Base-by-base conservation (phyloP, 2,113 vertebrate species). In the Triplophysa dalaica region DNA sequence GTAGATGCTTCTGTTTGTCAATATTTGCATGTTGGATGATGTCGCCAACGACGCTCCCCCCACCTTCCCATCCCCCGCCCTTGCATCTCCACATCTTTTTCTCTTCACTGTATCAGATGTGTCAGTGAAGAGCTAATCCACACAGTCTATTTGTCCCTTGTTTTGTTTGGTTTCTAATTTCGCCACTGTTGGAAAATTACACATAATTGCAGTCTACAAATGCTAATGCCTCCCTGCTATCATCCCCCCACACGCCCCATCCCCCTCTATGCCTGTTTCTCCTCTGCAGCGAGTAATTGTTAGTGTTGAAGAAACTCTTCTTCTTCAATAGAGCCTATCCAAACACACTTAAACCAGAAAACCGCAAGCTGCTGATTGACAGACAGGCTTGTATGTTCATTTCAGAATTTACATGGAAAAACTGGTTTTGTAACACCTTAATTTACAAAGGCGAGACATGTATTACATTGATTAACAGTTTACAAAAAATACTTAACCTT, bases 81-180 rank as follows among this genome's bases (percentile, higher is more conserved):
- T 7, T 83, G 68, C 77, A 24, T 81, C 29, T 19, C n/a, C 10
- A 11, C 54, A 21, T 64, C 68, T n/a, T 65, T 38, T 74, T 75
- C 70, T 56, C 75, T 22, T 6, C 50, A 77, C 60, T 82, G 43
- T 77, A 75, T 84, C 78, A 52, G 66, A 70, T 84, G 83, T 85
- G 82, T 89, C 86, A 82, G 82, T 87, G 82, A 87, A 86, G 89
- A 83, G 87, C 82, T 87, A 81, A 85, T 88, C 87, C 87, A 84
- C 86, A 83, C 82, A 89, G 86, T 87, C 89, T 85, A 90, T 90
- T 89, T 77, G 78, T 86, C 81, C 82, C 87, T 90, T 91, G 90
- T 91, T 92, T 92, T 92, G 89, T 90, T 89, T 91, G 87, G 84
- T 88, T 81, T 92, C 91, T 92, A 91, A 91, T 92, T 91, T 90